Evolutionary conservation across 1,140 invertebrate species (phyloP).

Genomic region (Heliconius hewitsoni): DNA sequence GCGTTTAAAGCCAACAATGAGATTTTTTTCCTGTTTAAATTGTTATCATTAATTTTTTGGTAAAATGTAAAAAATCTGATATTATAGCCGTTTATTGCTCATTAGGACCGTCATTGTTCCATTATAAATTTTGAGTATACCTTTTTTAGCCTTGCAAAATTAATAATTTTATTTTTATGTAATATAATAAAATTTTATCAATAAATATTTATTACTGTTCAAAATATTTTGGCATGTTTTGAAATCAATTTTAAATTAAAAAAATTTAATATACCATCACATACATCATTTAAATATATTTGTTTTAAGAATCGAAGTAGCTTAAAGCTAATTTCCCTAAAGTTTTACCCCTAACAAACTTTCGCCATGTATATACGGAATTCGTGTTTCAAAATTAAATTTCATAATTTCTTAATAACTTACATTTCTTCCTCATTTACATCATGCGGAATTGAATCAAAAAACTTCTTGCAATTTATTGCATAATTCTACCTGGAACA

Average conservation of each 20-base stretch:
- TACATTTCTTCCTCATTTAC: slow-evolving; percentile 68
- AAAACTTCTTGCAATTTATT: slow-evolving; percentile 77
- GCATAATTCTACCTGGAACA: slow-evolving; percentile 81
- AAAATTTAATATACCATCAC: slow-evolving; percentile 12
- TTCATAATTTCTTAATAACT: slow-evolving; percentile 60
- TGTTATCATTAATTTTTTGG: slow-evolving; percentile 71
- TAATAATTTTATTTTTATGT: background rate
- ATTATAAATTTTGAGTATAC: background rate
- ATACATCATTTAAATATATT: background rate
- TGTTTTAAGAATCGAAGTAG: background rate
- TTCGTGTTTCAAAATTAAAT: slow-evolving; percentile 51
- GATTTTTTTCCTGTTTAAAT: slow-evolving; percentile 70
- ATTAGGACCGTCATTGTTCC: slow-evolving; percentile 47
- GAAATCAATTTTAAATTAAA: background rate
- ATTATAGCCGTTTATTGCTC: slow-evolving; percentile 61
- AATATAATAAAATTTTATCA: background rate
- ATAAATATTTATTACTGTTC: background rate
- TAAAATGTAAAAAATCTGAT: slow-evolving; percentile 69
- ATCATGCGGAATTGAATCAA: slow-evolving; percentile 57
- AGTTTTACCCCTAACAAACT: background rate
- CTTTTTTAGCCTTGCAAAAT: background rate
- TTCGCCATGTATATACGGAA: slow-evolving; percentile 11
- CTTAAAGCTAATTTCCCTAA: background rate
- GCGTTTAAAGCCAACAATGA: slow-evolving; percentile 76
- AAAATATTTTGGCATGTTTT: background rate